Evolutionary conservation across 2,797 vertebrate species (phyloP), one percentile per base, ranked within the genome.

Genomic region (Craterocephalus amniculus): DNA sequence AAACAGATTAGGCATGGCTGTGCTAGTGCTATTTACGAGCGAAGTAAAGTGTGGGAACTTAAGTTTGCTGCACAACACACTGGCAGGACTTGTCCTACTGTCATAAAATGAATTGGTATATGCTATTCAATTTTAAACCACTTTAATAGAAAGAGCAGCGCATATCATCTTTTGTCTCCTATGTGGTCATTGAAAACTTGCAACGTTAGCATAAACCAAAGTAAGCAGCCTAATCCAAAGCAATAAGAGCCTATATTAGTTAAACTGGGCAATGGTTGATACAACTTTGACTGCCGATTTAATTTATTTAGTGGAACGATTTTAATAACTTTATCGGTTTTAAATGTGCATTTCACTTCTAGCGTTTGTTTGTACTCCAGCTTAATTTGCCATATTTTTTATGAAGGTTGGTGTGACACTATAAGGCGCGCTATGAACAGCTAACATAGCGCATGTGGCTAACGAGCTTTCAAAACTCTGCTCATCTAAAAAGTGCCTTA

Each of bases 151-250:
- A 54, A 54, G 14, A 29, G 6, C 14, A 29, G 2, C 6, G 16
- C 14, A 27, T 11, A 14, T 4, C 49, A 13, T 6, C 12, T 13
- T 3, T 52, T 52, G 13, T 2, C 51, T 54, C 14, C 22, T 8
- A 18, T 45, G 43, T n/a, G n/a, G 38, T 35, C 31, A 13, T 12
- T 2, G 3, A 34, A 9, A 20, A 10, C 52, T 7, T 20, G 49
- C 45, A 11, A 52, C 24, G 27, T 58, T 78, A 78, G 58, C 81
- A 74, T 76, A 56, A 9, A 27, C 4, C 29, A 51, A 20, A 68
- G 51, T 35, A 0, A 54, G 6, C 54, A 26, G 1, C 38, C 4
- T 1, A 14, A 18, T 45, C 18, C 2, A 56, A 51, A 20, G 24
- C 0, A n/a, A 55, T 10, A 2, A n/a, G n/a, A n/a, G 0, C 10